These are phyloP conservation scores for Halisarca cf. caerulea DNA, from an alignment of 37 sponge, comb jelly and placozoan species.

Conservation along the genomic window DNA sequence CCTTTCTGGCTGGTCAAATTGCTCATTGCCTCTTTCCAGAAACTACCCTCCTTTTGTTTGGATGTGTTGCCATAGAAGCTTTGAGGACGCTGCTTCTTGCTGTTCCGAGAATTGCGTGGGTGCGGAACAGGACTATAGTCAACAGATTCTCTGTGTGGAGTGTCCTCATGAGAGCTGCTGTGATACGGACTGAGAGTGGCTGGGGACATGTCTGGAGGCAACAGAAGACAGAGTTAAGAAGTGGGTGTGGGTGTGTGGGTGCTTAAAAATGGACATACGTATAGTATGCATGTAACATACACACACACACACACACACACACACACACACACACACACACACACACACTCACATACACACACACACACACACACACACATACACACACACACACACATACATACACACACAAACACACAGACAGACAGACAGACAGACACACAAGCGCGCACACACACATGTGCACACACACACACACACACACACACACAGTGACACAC, in stretches of 20 bases:
- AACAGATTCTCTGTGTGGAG: background rate
- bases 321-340: background rate
- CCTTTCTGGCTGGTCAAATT: background rate
- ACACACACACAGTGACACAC: background rate
- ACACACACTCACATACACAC: background rate
- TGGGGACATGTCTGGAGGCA: background rate
- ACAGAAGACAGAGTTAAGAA: background rate
- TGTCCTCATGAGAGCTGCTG: background rate
- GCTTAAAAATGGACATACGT: background rate
- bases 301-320: background rate
- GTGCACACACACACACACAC: background rate
- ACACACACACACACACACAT: background rate
- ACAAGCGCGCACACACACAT: background rate
- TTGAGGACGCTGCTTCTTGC: background rate
- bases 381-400: background rate
- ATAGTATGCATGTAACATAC: background rate
- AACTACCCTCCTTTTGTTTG: background rate
- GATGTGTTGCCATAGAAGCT: slow-evolving; percentile 4
- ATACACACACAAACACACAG: background rate
- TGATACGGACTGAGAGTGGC: background rate
- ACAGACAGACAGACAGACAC: background rate
- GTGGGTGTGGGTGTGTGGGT: no score
- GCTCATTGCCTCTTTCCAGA: background rate
- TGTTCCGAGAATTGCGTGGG: background rate
- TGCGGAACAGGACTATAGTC: background rate